Base-by-base conservation (phyloP, 2,797 vertebrate genomes). In the Muraenolepis orangiensis region DNA sequence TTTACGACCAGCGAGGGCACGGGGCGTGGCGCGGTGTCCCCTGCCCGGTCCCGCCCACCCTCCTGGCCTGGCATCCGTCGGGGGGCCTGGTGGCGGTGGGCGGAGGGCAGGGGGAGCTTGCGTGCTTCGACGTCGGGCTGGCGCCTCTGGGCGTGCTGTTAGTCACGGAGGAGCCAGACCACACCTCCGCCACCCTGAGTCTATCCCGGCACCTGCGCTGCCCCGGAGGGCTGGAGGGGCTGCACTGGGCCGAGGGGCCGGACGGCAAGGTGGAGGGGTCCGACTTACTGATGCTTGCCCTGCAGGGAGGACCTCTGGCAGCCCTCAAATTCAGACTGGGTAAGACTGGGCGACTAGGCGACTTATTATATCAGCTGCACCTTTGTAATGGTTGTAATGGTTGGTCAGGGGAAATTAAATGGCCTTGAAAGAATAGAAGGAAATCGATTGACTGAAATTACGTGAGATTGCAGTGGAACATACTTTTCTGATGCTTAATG, bases 41-140 rank as follows among this genome's bases (percentile, higher is more conserved):
- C 66, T 94, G 95, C 76, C 91, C 95, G 26, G 78, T 96, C 79
- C 79, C 93, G 30, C 96, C 97, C 31, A 78, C 87, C 4, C 85
- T 95, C 16, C 81, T 97, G 3, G 90, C 92, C 76, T 99, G 94
- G 94, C 97, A 99, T 86, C 96, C 97, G 11, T 90, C 90, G 0
- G 97, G 93, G 29, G 93, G 93, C 8, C 6, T 96, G 85, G 88
- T 95, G 23, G 8, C 95, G 80, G 91, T 89, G 16, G 95, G 94
- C 32, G 95, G 94, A 74, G 93, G 91, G 69, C 95, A 96, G 85
- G 96, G 95, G 16, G 97, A 98, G 80, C 85, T 99, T 77, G 94
- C 96, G 81, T 91, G 95, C 86, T 98, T 97, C 82, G 97, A 99
- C 89, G 92, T 92, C 0, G 95, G 95, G 0, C 87, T 98, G 71